Base-by-base conservation (phyloP, 1,140 invertebrate genomes). In the Drosophila guanche region DNA sequence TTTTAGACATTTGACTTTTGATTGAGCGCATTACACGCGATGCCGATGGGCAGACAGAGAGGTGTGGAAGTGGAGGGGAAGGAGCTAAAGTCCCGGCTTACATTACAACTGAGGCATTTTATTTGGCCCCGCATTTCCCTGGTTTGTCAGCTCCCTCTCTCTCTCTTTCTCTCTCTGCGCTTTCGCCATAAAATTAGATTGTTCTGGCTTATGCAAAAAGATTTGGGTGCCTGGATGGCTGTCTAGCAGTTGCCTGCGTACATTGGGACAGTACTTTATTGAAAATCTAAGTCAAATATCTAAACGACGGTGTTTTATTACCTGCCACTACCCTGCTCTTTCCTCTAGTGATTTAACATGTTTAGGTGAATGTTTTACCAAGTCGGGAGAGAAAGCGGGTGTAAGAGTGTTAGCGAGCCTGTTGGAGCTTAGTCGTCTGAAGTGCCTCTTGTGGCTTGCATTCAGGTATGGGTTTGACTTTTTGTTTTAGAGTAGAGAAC, bases 1-100 rank as follows among this genome's bases (percentile, higher is more conserved):
- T 86, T 86, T 86, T 86, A 83, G 83, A 86, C 83, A 86, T 86
- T 86, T 86, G 83, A 86, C 83, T 86, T 86, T 86, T 86, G 83
- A 86, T 86, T 86, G 83, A 86, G 83, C 83, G 83, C 83, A 86
- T 86, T 86, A 86, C 78, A 88, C 83, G 83, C 71, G 61, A 75
- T 65, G 57, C 71, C 45, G 56, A 48, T 16, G 62, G 58, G 33
- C 54, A 22, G 51, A 25, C 33, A 37, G 59, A 40, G 25, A 53
- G 43, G 12, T 27, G 42, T 14, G 4, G 23, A 14, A 20, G 14
- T 16, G 43, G 41, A 45, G 43, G 29, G 16, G 16, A 20, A 20
- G 16, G 1, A 20, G 20, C 16, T 48, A 20, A 59, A 48, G 54
- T 53, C 50, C 50, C 48, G 76, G 79, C 81, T 80, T 84, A 80